Percentiles rank a stretch among this genome's conserved stretches.
Conservation (phyloP, 2,888 invertebrate genomes). For the Bombylius discolor region DNA sequence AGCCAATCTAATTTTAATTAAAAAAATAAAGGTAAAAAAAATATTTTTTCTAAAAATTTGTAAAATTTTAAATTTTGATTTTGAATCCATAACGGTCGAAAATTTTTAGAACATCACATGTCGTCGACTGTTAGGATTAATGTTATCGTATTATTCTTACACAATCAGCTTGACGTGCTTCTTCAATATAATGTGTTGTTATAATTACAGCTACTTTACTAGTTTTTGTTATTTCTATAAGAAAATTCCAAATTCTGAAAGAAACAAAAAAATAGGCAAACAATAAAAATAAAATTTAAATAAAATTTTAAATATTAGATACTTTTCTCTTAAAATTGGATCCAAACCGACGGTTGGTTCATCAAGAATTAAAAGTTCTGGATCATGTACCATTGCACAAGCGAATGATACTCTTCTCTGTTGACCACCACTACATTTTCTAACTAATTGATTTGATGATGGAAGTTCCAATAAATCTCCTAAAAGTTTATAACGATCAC, state of each 20-base stretch:
- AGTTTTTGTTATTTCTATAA: conserved; percentile 56
- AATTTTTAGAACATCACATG: too few species aligned
- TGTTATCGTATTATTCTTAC: conserved; percentile 37
- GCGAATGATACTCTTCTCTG: conserved; percentile 81
- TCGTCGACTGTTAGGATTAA: too few species aligned
- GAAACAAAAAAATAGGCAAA: neutral
- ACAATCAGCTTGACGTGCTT: conserved; percentile 67
- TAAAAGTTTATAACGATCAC: conserved; percentile 54
- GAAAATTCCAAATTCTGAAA: conserved; percentile 76
- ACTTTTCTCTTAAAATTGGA: conserved; percentile 74
- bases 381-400: conserved; percentile 75
- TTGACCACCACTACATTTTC: conserved; percentile 76
- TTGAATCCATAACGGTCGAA: too few species aligned
- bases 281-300: neutral
- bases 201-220: conserved; percentile 71
- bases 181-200: conserved; percentile 92
- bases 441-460: conserved; percentile 48
- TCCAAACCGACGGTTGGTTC: conserved; percentile 93
- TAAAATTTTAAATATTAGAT: conserved; percentile 19
- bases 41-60: too few species aligned
- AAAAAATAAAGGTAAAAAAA: too few species aligned
- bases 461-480: conserved; percentile 64
- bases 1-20: conserved; percentile 55
- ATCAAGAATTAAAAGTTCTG: conserved; percentile 77
- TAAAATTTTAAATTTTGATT: too few species aligned